Conservation (phyloP, 2,113 vertebrate species). For the Varanus komodoensis region DNA sequence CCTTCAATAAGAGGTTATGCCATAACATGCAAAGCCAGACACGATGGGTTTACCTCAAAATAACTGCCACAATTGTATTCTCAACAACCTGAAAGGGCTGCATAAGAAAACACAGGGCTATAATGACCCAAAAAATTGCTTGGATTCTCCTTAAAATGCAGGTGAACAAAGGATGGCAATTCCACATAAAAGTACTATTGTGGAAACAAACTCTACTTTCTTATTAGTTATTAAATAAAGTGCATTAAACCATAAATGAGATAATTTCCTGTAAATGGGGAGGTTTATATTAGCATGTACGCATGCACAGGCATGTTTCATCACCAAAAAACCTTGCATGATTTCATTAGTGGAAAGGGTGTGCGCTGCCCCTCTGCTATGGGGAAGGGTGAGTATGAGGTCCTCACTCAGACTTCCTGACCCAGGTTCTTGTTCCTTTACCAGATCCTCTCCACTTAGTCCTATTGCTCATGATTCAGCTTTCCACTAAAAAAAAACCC, state of each 20-base stretch:
- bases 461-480: too few relatives aligned
- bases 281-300: background rate
- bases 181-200: background rate
- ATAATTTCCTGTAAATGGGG: background rate
- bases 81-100: background rate
- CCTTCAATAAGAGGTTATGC: too few relatives aligned
- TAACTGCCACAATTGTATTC: background rate
- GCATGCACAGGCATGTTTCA: background rate
- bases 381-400: too few relatives aligned
- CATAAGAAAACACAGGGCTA: background rate
- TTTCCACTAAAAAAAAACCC: too few relatives aligned
- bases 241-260: background rate
- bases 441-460: too few relatives aligned
- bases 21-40: too few relatives aligned
- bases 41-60: background rate
- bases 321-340: too few relatives aligned
- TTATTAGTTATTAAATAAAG: background rate
- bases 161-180: background rate
- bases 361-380: too few relatives aligned
- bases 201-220: background rate
- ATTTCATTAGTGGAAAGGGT: too few relatives aligned
- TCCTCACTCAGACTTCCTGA: too few relatives aligned
- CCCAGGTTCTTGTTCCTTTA: too few relatives aligned
- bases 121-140: background rate
- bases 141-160: background rate